phyloP scores from a whole-genome alignment of 1,140 invertebrate genomes.

The Orchesella cincta region DNA sequence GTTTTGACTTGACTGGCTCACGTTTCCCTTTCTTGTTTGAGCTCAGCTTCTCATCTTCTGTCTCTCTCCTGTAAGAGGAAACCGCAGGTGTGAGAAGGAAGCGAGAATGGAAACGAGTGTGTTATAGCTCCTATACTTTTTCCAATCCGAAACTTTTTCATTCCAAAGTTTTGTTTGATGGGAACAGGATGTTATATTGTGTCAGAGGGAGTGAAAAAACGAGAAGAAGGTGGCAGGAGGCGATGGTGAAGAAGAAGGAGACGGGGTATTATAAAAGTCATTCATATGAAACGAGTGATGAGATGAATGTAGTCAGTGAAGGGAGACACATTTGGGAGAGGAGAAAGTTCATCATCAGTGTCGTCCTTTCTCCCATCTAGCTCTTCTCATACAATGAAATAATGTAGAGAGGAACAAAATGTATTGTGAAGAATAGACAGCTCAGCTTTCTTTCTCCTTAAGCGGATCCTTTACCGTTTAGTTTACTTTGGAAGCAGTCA shows the following conservation, averaged over 20 bases:
- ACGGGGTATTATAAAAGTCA: neutral
- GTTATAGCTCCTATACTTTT: too few species aligned
- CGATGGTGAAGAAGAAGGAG: neutral
- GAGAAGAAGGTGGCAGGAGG: neutral
- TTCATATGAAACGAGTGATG: slow-evolving; percentile 8
- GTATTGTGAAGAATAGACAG: neutral
- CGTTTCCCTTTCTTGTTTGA: too few species aligned
- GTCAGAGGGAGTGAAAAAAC: neutral
- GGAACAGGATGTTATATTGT: slow-evolving; percentile 23
- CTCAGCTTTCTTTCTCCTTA: too few species aligned
- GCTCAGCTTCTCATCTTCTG: too few species aligned
- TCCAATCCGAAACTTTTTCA: too few species aligned
- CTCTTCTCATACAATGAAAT: neutral
- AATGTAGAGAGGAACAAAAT: neutral
- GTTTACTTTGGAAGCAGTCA: neutral
- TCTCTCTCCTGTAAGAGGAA: neutral
- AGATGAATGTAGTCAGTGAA: slow-evolving; percentile 10
- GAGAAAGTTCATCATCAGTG: neutral
- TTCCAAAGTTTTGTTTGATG: slow-evolving; percentile 7
- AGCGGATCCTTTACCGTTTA: neutral
- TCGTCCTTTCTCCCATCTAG: neutral
- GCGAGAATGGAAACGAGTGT: neutral
- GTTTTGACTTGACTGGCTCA: too few species aligned
- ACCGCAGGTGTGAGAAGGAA: slow-evolving; percentile 12
- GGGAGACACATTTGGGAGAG: neutral